Evolutionary conservation across 2,888 invertebrate species (phyloP), one percentile per base, ranked within the genome.

Genomic region (Macrosoma leucophasiata): DNA sequence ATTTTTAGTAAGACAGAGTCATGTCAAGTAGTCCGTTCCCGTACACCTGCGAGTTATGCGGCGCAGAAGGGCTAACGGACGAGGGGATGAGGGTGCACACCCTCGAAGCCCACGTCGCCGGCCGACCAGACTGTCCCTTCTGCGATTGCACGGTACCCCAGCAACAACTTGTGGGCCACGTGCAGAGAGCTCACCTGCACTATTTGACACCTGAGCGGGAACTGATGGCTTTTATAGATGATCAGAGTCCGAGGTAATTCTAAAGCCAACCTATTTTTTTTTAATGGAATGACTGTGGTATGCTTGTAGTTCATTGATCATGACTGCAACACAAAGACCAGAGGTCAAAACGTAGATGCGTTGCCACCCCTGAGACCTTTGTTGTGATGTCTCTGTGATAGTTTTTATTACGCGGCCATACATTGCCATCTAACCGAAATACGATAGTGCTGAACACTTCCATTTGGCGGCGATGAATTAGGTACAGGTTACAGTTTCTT

Each of bases 121-220:
- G 92, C 1, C 88, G 90, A 43, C 90, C 90, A 6, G 90, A 90
- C 29, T 94, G 94, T 58, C 94, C 94, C 1, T 93, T 94, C 62
- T 94, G 95, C 67, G 92, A 92, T 62, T 87, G 92, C 44, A 88
- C 89, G 9, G 89, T 91, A 24, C 89, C 91, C 7, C 89, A 91
- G 11, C 88, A 90, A 3, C 92, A 93, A 56, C 88, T 95, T 53
- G 79, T 92, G 43, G 79, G 90, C 2, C 95, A 94, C 62, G 94
- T 94, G 1, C 93, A 94, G 66, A 89, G 90, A 49, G 92, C 91
- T n/a, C 95, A 95, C 72, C 84, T 94, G 45, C 93, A 94, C 62
- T 93, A 91, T 61, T 73, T 93, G 29, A 93, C 93, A 24, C 93
- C 93, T 0, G 92, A 93, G 61, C 87, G 90, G 41, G 92, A 93